phyloP scores from a whole-genome alignment of 2,797 vertebrate genomes.

The Ibycter americanus region DNA sequence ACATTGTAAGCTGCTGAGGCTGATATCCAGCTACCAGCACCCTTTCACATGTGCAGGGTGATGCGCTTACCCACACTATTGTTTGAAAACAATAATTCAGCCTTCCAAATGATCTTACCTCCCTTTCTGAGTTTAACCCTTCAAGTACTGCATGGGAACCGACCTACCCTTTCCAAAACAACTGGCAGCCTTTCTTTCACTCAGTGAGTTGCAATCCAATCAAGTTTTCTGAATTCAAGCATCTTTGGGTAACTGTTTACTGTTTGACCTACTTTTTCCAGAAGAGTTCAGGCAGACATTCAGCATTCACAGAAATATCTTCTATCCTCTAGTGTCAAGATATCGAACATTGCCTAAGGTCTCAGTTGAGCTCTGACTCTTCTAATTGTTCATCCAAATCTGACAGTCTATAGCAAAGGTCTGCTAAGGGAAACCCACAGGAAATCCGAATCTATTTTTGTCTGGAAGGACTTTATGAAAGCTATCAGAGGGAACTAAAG shows the following conservation, averaged over 20 bases:
- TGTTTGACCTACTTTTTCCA: not conserved
- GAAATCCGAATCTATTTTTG: not conserved
- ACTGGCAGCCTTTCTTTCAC: not conserved
- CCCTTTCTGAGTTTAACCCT: not conserved
- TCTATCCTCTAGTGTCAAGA: not conserved
- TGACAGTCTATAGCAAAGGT: not conserved
- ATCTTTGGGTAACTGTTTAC: not conserved
- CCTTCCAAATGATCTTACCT: not conserved
- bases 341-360: not conserved
- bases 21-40: not conserved
- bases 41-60: not conserved
- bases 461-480: not conserved
- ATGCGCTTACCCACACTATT: not conserved
- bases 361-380: not conserved
- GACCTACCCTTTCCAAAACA: not conserved
- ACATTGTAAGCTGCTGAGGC: not conserved
- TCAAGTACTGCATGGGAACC: not conserved
- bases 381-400: not conserved
- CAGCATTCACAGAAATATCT: not conserved
- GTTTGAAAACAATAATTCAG: not conserved
- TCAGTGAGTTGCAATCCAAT: not conserved
- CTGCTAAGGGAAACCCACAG: not conserved
- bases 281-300: not conserved
- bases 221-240: not conserved
- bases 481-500: not conserved